A percentile compares a stretch with the other conserved stretches of the same genome.
Conservation (phyloP, 92 coral and sea anemone species). For the Anthopleura xanthogrammica region DNA sequence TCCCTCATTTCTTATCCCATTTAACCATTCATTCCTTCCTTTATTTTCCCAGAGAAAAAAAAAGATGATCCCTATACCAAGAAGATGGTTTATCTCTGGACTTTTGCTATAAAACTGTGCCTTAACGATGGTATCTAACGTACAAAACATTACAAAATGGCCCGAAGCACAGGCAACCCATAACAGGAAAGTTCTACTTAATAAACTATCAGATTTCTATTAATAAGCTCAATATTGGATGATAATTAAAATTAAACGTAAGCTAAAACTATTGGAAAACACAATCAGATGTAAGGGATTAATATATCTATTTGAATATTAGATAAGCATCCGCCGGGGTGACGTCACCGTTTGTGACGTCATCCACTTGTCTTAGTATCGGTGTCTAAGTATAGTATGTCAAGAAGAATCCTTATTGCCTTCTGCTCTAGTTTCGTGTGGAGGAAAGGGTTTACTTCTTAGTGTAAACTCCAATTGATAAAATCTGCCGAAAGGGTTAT, state of each 20-base stretch:
- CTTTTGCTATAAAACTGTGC: slow-evolving; percentile 6
- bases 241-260: slow-evolving; percentile 18
- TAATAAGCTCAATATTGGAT: slow-evolving; percentile 23
- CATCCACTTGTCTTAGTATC: slow-evolving; percentile 9
- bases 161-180: neutral
- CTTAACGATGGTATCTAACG: slow-evolving; percentile 7
- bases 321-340: neutral
- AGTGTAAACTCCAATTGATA: neutral
- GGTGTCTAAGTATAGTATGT: neutral
- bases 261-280: slow-evolving; percentile 12
- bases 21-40: neutral
- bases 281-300: slow-evolving; percentile 9
- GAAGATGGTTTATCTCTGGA: slow-evolving; percentile 14
- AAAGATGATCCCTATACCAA: slow-evolving; percentile 14
- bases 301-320: neutral
- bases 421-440: slow-evolving; percentile 2
- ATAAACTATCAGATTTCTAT: slow-evolving; percentile 31
- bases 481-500: slow-evolving; percentile 24
- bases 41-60: neutral
- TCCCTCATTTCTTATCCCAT: neutral
- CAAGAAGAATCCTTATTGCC: neutral
- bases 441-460: neutral
- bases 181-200: slow-evolving; percentile 27
- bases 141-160: neutral
- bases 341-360: slow-evolving; percentile 28